Evolutionary conservation across 2,888 invertebrate genomes (phyloP), one percentile per base, ranked within the genome.

Genomic region (Bruchidius siliquastri): DNA sequence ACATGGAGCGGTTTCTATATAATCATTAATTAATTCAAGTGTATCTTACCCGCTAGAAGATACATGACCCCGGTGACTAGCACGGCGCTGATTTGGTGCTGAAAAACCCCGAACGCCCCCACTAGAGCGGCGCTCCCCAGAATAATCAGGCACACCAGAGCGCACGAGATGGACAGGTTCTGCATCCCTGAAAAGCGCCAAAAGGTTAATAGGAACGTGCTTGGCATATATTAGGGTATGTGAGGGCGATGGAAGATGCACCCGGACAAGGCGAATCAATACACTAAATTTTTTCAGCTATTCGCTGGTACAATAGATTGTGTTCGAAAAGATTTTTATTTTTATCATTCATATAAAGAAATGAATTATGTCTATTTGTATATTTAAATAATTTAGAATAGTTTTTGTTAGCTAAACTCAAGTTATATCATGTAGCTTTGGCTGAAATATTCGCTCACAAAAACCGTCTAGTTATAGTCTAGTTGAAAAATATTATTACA

Each of bases 61-160:
- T 97, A 97, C 93, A 97, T 96, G 72, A 97, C 97, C 20, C 97
- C 97, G 0, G 97, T 97, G 68, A 97, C 93, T 74, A 97, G 91
- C 66, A 97, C 96, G 0, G 97, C 96, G 82, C 96, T 96, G 83
- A 97, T 96, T 88, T 97, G 97, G 83, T 95, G 94, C 85, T 95
- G 93, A 84, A 95, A 92, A 22, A 97, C 91, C 4, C 97, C 96
- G 84, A 97, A 95, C 70, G 93, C 91, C 21, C 97, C 97, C 2
- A 97, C 94, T 74, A 96, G 88, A 3, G 96, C 94, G 0, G 97
- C 96, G 79, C 94, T 93, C 71, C 95, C 94, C 77, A 97, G 86
- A 74, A 97, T 93, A 81, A 97, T 96, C 72, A 97, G 90, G 82
- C 96, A 96, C 4, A 97, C 97, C 80, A 97, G 89, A 70, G 96